A percentile compares a stretch with the other conserved stretches of the same genome.
phyloP scores from a whole-genome alignment of 2,113 vertebrate genomes.

The Pongo abelii region DNA sequence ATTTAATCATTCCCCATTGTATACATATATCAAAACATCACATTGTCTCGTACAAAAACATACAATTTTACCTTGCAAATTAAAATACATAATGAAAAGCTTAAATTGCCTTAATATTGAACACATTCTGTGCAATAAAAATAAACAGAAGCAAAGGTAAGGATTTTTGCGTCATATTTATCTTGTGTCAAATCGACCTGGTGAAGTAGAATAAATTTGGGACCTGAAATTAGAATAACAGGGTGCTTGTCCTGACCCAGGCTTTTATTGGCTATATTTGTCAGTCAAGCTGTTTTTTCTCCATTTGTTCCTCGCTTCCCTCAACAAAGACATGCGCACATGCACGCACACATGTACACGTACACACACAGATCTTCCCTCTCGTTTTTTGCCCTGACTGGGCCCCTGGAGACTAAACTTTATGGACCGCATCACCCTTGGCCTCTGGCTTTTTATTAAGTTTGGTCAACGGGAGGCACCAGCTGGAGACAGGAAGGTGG shows the following conservation, averaged over 20 bases:
- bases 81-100: not conserved
- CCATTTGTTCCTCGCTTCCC: not conserved
- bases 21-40: not conserved
- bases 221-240: constrained; percentile 2
- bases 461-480: not conserved
- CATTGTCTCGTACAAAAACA: not conserved
- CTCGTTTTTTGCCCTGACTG: not conserved
- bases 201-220: not conserved
- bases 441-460: not conserved
- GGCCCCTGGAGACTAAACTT: not conserved
- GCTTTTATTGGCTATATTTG: not conserved
- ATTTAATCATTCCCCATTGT: not conserved
- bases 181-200: not conserved
- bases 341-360: not conserved
- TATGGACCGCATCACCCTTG: not conserved
- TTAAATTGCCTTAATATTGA: constrained; percentile 10
- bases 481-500: not conserved
- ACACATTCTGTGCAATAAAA: not conserved
- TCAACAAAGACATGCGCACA: not conserved
- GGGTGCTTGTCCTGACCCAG: not conserved
- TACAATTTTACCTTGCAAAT: not conserved
- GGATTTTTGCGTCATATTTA: not conserved
- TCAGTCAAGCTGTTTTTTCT: not conserved
- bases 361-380: not conserved
- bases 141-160: constrained; percentile 6